Base-by-base conservation (phyloP, 2,113 vertebrate genomes). In the Megatriorchis doriae region DNA sequence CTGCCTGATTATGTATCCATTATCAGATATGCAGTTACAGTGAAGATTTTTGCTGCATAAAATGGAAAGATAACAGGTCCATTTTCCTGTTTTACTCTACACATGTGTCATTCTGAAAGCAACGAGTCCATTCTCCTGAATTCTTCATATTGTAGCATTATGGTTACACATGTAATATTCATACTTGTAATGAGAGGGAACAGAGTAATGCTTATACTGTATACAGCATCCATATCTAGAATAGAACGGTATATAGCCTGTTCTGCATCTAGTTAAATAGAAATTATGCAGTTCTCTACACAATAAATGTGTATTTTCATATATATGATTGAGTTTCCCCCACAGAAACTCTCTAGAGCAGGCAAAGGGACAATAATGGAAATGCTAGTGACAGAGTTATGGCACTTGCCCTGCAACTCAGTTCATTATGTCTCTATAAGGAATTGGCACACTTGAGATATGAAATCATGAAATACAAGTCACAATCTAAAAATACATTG, bases 381-480 rank as follows among this genome's bases (percentile, higher is more conserved):
- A 91, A 94, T 79, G 27, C 16, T 66, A 72, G 31, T 15, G n/a
- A 53, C 67, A 61, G 63, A 81, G 2, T 74, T 81, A 65, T 63
- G 61, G 42, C 72, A 68, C 18, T 94, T 86, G 34, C 59, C 13
- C 52, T 88, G 52, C 62, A 91, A 70, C 56, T 84, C 20, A 31
- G 48, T 91, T 94, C 8, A 1, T 95, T 94, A 89, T 96, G 94
- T 96, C 94, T 97, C 65, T 96, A 91, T 97, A 95, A 97, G 95
- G 96, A 94, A 91, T 42, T 82, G 66, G 38, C 61, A 72, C 67
- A 74, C 19, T 88, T 0, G 0, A 92, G 86, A 93, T 58, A 65
- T 86, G 36, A 92, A 94, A 95, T 95, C 48, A 95, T 43, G 55
- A 95, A 97, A 92, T 89, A 83, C 81, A 93, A 93, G 40, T 56